These are phyloP conservation scores for Clamator glandarius DNA, from an alignment of 2,797 vertebrate genomes.

Conservation along the genomic window DNA sequence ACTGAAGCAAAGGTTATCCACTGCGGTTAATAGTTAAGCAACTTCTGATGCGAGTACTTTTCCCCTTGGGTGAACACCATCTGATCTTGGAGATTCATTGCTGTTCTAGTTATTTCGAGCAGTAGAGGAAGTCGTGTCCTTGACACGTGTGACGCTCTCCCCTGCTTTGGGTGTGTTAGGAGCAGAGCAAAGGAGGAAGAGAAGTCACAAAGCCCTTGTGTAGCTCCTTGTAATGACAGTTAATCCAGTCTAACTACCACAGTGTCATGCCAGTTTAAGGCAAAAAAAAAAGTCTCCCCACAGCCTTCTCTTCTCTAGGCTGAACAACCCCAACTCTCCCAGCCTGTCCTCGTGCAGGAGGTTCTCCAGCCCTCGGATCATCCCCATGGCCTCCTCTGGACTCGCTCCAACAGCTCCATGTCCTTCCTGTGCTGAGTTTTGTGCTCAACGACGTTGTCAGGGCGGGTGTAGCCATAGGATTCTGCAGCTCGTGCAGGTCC, in stretches of 20 bases:
- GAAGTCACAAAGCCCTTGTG: neutral
- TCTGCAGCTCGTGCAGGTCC: neutral
- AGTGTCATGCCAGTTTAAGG: neutral
- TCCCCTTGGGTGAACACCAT: conserved; percentile 22
- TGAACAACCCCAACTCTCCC: no score
- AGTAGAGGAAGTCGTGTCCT: neutral
- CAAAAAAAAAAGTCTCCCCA: neutral
- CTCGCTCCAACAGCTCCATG: no score
- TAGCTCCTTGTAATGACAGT: neutral
- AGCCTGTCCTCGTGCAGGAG: no score
- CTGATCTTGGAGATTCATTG: neutral
- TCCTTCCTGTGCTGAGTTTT: neutral
- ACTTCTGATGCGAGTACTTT: conserved; percentile 9
- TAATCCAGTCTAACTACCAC: neutral
- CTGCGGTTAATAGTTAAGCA: conserved; percentile 60
- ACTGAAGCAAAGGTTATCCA: conserved; percentile 47
- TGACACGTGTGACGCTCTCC: neutral
- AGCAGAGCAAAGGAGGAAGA: neutral
- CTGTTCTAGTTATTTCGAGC: neutral
- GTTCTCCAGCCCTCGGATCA: no score
- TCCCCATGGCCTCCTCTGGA: no score
- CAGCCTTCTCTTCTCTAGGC: no score
- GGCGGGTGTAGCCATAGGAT: neutral
- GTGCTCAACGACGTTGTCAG: neutral
- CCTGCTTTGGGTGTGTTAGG: neutral